phyloP scores from a whole-genome alignment of 2,797 vertebrate species.

The Microctenopoma stevenorrisi region DNA sequence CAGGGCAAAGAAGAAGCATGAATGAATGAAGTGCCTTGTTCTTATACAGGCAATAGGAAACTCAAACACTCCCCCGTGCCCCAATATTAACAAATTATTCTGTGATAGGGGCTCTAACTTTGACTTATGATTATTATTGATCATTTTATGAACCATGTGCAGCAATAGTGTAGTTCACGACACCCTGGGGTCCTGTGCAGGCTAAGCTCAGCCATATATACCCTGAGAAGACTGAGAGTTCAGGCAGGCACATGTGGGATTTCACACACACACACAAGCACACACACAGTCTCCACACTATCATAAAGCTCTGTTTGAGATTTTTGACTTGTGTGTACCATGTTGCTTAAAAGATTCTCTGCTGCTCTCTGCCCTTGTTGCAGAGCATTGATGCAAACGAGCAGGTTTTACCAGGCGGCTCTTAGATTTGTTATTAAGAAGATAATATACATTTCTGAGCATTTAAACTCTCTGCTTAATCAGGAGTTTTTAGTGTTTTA shows the following conservation, averaged over 20 bases:
- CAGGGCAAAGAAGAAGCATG: conserved; percentile 19
- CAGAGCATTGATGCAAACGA: conserved; percentile 13
- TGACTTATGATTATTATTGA: conserved; percentile 81
- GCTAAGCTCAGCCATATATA: conserved; percentile 46
- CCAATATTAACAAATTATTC: conserved; percentile 65
- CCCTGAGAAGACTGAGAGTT: conserved; percentile 60
- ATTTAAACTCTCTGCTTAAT: too few species aligned
- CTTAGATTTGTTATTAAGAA: conserved; percentile 22
- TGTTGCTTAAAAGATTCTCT: conserved; percentile 47
- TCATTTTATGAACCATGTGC: conserved; percentile 75
- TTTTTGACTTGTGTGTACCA: conserved; percentile 53
- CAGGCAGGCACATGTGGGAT: conserved; percentile 58
- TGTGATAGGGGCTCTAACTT: conserved; percentile 60
- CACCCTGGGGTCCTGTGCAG: conserved; percentile 67
- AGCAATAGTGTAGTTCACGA: conserved; percentile 69
- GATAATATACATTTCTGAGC: not conserved
- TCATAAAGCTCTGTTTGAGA: conserved; percentile 56
- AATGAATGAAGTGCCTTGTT: conserved; percentile 60
- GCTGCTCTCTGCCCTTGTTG: conserved; percentile 30
- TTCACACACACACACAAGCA: conserved; percentile 22
- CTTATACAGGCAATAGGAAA: conserved; percentile 58
- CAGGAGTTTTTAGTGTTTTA: too few species aligned
- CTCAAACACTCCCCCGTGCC: conserved; percentile 52
- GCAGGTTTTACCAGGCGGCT: conserved; percentile 24
- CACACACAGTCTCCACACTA: conserved; percentile 34